Evolutionary conservation across 2,113 vertebrate species (phyloP), one percentile per base, ranked within the genome.

Genomic region (Sceloporus undulatus): DNA sequence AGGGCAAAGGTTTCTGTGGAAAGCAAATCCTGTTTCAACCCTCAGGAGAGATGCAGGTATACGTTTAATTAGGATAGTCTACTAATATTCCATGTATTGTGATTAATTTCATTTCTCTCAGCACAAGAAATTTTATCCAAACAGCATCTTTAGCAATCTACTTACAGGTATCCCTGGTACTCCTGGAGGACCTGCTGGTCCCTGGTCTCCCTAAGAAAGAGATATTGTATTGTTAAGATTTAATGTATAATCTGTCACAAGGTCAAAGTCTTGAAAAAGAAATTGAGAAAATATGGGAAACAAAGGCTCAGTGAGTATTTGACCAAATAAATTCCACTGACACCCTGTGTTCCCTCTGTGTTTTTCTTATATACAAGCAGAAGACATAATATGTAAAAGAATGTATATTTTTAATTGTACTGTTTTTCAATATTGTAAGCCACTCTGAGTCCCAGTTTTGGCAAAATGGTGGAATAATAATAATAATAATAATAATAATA

Each of bases 171-270:
- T 94, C 65, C 98, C 98, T 76, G 93, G 77, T 42, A 89, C 85
- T 92, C 98, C 98, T 10, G 97, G 95, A 7, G 93, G 85, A 10
- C 98, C 98, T 86, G 97, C 88, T 82, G 97, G 93, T 52, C 98
- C 98, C 88, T 94, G 93, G 94, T 98, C 98, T 85, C 98, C 98
- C 98, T 98, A 94, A 83, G 94, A 89, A 91, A 76, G 88, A 91
- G 75, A 91, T 2, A 92, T 71, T 81, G 0, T 48, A 66, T 19
- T 91, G 40, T 62, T 56, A 77, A 56, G 70, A 68, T 42, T 86
- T 86, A 25, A 59, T 38, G 9, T 87, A 79, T 90, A 87, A 13
- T 34, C 5, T 87, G 38, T 38, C 4, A 18, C n/a, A 91, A 56
- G 75, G 5, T 85, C 59, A 70, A 29, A 54, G 19, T 10, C 14